Base-by-base conservation (phyloP, 2,113 vertebrate genomes). In the Cynocephalus volans region DNA sequence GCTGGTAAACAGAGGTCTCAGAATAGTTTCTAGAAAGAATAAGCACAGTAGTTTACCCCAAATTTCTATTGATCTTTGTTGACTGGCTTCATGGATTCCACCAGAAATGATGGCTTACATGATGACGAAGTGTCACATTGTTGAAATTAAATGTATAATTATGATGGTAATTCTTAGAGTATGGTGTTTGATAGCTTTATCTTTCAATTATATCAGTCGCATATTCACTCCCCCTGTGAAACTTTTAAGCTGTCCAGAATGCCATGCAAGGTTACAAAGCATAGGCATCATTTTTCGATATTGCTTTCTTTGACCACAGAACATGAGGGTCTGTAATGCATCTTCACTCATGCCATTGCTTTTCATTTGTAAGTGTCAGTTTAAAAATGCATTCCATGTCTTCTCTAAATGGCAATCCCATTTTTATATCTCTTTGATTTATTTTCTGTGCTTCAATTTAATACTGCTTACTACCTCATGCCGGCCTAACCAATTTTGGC, bases 391-490 rank as follows among this genome's bases (percentile, higher is more conserved):
- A 89, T 89, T 70, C 65, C 62, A 75, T 75, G 79, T 86, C 18
- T 88, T 90, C n/a, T 48, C 33, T 93, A 92, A 92, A 72, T 92
- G 84, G 52, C 75, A 89, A 81, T 84, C 36, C 76, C 41, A 48
- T 81, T 90, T 94, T 86, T 86, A 45, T 82, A 88, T 70, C 67
- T 91, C 13, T 95, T 83, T 95, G 83, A 33, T 96, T 77, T 75
- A 50, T 97, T 91, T 90, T 77, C 80, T 89, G 92, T 76, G 26
- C n/a, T 95, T 88, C 76, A 67, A 15, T 89, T 96, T 93, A 95
- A 93, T 89, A 75, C 23, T 54, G 8, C 58, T 79, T 31, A 69
- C 28, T 28, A 9, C 70, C 52, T 77, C 62, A 48, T 36, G 15
- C 23, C 72, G 64, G 2, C 17, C 52, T 56, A 19, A 13, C 6